Evolutionary conservation across 2,888 invertebrate genomes (phyloP).

Genomic region (Rhaphigaster nebulosa): DNA sequence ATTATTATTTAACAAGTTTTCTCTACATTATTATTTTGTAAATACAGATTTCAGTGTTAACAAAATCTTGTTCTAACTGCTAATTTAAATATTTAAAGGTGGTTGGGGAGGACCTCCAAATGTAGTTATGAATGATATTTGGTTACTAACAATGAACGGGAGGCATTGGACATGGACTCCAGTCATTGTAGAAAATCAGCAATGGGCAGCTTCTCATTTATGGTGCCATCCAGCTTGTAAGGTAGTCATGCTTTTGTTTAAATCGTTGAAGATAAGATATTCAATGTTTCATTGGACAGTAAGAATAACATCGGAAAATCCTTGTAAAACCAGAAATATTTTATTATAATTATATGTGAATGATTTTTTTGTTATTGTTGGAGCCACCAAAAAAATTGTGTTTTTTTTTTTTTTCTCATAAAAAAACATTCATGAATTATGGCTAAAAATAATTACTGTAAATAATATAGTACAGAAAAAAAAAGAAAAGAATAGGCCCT

Average conservation of each 20-base stretch:
- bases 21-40: neutral
- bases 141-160: conserved; percentile 86
- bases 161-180: conserved; percentile 81
- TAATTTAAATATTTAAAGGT: conserved; percentile 68
- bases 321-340: too few relatives aligned
- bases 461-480: too few relatives aligned
- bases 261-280: neutral
- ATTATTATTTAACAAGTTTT: conserved; percentile 25
- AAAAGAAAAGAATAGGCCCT: too few relatives aligned
- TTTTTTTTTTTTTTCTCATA: too few relatives aligned
- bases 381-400: too few relatives aligned
- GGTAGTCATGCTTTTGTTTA: conserved; percentile 69
- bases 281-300: neutral
- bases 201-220: conserved; percentile 86
- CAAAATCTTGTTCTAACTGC: neutral
- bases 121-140: conserved; percentile 89
- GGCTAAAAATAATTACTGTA: too few relatives aligned
- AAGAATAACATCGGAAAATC: neutral
- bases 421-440: too few relatives aligned
- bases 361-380: too few relatives aligned
- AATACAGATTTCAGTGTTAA: neutral
- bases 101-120: conserved; percentile 92
- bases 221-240: conserved; percentile 95
- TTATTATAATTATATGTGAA: too few relatives aligned
- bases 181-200: conserved; percentile 81